A percentile compares a stretch with the other conserved stretches of the same genome.
These are phyloP conservation scores for Meleagris gallopavo DNA, from an alignment of 2,113 vertebrate species.

Conservation along the genomic window DNA sequence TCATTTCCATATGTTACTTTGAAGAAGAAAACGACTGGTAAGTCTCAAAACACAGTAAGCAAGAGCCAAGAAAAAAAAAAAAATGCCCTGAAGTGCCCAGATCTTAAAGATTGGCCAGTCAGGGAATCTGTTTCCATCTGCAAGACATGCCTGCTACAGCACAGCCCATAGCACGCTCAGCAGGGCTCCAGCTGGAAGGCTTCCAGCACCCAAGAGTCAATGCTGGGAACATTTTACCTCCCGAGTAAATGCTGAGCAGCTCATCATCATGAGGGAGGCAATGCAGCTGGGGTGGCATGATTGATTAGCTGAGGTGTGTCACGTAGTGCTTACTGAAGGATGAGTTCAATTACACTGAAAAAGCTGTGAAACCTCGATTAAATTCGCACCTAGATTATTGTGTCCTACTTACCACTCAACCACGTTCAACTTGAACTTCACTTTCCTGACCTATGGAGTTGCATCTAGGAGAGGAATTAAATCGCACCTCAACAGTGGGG, in stretches of 20 bases:
- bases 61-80: background rate
- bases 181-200: background rate
- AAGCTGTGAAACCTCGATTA: background rate
- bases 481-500: background rate
- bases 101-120: constrained; percentile 24
- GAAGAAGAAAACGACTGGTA: constrained; percentile 93
- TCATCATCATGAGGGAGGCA: background rate
- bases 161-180: background rate
- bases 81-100: constrained; percentile 50
- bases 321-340: background rate
- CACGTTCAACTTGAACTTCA: fast-evolving
- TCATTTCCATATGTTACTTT: constrained; percentile 95
- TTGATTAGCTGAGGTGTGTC: background rate
- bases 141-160: constrained; percentile 17
- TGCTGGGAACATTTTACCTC: background rate
- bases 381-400: background rate
- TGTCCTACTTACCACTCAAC: background rate
- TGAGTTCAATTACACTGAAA: background rate
- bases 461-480: background rate
- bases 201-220: constrained; percentile 1
- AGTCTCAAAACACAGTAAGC: constrained; percentile 56
- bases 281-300: fast-evolving
- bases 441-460: background rate
- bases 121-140: background rate
- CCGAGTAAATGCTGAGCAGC: background rate